These are phyloP conservation scores for Dascyllus trimaculatus DNA, from an alignment of 2,113 vertebrate species.

Conservation along the genomic window DNA sequence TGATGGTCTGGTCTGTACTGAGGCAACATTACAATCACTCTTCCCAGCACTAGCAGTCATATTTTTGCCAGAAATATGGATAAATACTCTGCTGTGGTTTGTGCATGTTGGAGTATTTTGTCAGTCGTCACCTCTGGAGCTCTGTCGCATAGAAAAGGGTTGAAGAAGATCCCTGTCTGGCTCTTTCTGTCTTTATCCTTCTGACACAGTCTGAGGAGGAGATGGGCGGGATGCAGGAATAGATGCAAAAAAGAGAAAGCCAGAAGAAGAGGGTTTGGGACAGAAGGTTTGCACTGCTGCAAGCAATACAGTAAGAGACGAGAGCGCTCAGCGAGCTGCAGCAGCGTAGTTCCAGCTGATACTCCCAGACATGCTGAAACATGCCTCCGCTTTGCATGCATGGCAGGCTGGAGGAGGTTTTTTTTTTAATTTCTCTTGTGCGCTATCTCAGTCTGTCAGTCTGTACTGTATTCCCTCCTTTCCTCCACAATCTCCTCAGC, in stretches of 20 bases:
- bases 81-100: slow-evolving; percentile 29
- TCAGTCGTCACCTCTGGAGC: slow-evolving; percentile 9
- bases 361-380: slow-evolving; percentile 52
- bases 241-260: slow-evolving; percentile 16
- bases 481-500: slow-evolving; percentile 23
- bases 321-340: slow-evolving; percentile 58
- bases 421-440: slow-evolving; percentile 24
- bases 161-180: slow-evolving; percentile 31
- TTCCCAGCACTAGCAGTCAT: background rate
- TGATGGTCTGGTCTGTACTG: background rate
- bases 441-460: slow-evolving; percentile 42
- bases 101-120: slow-evolving; percentile 9
- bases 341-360: slow-evolving; percentile 50
- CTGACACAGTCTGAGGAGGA: slow-evolving; percentile 29
- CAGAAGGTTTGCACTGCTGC: slow-evolving; percentile 43
- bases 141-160: background rate
- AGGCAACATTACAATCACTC: background rate
- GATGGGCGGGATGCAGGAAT: slow-evolving; percentile 15
- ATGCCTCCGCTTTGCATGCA: slow-evolving; percentile 48
- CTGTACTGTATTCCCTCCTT: slow-evolving; percentile 18
- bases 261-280: slow-evolving; percentile 27
- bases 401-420: slow-evolving; percentile 36
- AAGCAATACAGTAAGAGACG: slow-evolving; percentile 48
- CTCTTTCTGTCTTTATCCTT: slow-evolving; percentile 23
- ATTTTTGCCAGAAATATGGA: slow-evolving; percentile 2